phyloP scores from a whole-genome alignment of 2,888 invertebrate genomes.

The Copidosoma aretas region DNA sequence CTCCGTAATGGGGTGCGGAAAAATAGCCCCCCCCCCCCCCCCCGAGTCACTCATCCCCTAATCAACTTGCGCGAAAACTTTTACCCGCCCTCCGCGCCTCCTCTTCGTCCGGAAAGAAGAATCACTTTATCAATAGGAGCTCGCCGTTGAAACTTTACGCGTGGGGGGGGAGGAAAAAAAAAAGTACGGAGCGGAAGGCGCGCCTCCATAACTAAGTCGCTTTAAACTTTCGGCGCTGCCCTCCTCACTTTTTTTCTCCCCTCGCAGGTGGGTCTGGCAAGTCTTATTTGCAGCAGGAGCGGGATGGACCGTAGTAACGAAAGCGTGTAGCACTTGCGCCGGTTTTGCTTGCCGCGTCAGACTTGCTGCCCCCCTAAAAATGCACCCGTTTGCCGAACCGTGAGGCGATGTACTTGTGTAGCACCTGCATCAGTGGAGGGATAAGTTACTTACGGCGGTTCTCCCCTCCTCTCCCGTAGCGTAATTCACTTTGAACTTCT shows the following conservation, averaged over 20 bases:
- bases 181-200: constrained; percentile 6
- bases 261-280: background rate
- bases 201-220: constrained; percentile 35
- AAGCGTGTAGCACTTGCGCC: too few species aligned
- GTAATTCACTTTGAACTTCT: too few species aligned
- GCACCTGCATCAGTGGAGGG: too few species aligned
- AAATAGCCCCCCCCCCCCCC: constrained; percentile 18
- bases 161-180: constrained; percentile 3
- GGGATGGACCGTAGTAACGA: background rate
- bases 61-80: constrained; percentile 35
- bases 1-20: constrained; percentile 5
- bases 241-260: background rate
- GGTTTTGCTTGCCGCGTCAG: too few species aligned
- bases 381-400: too few species aligned
- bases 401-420: too few species aligned
- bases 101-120: constrained; percentile 10
- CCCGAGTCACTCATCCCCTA: constrained; percentile 33
- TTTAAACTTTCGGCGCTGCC: constrained; percentile 37
- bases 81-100: background rate
- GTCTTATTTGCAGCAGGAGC: constrained; percentile 22
- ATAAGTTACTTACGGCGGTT: too few species aligned
- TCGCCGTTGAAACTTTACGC: constrained; percentile 15
- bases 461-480: too few species aligned
- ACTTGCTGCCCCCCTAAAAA: too few species aligned
- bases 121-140: constrained; percentile 40